Base-by-base conservation (phyloP, 2,113 vertebrate species). In the Cynopterus brachyotis region DNA sequence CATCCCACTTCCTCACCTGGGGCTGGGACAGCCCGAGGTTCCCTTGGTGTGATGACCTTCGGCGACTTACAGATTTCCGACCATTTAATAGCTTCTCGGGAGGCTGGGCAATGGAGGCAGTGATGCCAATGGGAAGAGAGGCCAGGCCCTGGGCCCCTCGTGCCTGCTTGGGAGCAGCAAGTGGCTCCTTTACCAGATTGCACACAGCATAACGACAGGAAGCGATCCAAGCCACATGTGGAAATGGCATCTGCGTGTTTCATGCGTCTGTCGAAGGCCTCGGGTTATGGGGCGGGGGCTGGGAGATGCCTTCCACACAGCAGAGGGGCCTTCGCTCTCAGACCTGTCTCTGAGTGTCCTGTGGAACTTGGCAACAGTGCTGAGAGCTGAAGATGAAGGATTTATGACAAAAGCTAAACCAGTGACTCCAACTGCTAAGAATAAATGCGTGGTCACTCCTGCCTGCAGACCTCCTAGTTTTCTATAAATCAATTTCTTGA, bases 371-470 rank as follows among this genome's bases (percentile, higher is more conserved):
- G 97, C 89, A 83, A 24, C 19, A 40, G 6, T 20, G 55, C 0
- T 45, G 84, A 97, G 96, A 97, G 57, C 75, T 87, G 76, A 59
- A 96, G 80, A 97, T 96, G 96, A 97, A 87, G 84, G 81, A 73
- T 78, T 70, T 57, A 59, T 32, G 81, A 53, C 70, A 62, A 69
- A 76, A 66, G 96, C 97, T 66, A 96, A 96, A 94, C 87, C 53
- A 78, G 83, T 98, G 95, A 98, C 93, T 96, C 98, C 69, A 98
- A 50, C 73, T 79, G 42, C 86, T 89, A 72, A 95, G 94, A 94
- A 37, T 0, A 1, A 62, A 96, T 4, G 53, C 50, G 28, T 2
- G 35, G 16, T 75, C 4, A 0, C 79, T 96, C n/a, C 86, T 89
- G 93, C 69, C 60, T 42, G 47, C 6, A 67, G 87, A 95, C 47